These are phyloP conservation scores for Crioceris asparagi DNA, from an alignment of 2,888 invertebrate species.

Conservation along the genomic window DNA sequence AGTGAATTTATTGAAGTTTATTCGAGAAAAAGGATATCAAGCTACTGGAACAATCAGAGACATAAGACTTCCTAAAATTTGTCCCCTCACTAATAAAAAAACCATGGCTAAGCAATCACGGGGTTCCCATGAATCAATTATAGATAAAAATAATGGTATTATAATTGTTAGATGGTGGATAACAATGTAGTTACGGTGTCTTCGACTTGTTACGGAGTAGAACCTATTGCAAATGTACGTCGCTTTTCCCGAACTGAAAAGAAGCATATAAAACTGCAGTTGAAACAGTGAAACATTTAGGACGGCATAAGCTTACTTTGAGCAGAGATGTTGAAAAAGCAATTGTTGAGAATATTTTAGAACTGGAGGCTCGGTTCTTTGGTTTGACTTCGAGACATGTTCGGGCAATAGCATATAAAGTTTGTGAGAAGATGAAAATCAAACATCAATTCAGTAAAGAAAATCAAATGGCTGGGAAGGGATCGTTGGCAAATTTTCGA, in stretches of 20 bases:
- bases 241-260: constrained; percentile 15
- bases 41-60: constrained; percentile 8
- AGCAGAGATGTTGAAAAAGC: no score
- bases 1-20: constrained; percentile 5
- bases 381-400: no score
- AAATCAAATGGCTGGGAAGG: no score
- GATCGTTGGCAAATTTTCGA: no score
- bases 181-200: constrained; percentile 24
- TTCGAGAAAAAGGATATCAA: constrained; percentile 4
- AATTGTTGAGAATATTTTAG: no score
- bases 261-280: constrained; percentile 11
- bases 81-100: constrained; percentile 3
- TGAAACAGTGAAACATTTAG: constrained; percentile 5
- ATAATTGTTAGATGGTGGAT: constrained; percentile 21
- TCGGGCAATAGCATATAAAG: no score
- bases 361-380: no score
- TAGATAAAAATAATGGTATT: no score
- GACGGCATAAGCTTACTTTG: no score
- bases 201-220: constrained; percentile 15
- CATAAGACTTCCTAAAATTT: constrained; percentile 1
- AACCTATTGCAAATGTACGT: constrained; percentile 11
- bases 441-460: no score
- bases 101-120: constrained; percentile 8
- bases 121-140: no score
- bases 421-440: constrained; percentile 10